Conservation (phyloP, 2,888 invertebrate genomes). For the Frankliniella fusca region DNA sequence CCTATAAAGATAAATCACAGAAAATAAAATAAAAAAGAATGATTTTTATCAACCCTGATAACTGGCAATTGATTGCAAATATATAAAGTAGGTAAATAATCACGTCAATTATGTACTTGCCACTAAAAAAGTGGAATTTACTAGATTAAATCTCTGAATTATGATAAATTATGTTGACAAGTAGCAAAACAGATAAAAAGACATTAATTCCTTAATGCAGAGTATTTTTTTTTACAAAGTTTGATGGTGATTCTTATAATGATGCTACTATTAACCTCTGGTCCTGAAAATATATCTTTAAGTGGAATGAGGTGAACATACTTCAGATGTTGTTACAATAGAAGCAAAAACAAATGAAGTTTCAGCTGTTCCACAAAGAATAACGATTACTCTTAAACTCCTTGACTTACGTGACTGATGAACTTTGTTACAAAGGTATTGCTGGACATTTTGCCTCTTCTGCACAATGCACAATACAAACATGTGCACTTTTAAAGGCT, state of each 20-base stretch:
- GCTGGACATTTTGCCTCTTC: slow-evolving; percentile 14
- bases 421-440: slow-evolving; percentile 8
- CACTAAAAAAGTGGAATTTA: slow-evolving; percentile 6
- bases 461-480: neutral
- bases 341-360: slow-evolving; percentile 16
- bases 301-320: slow-evolving; percentile 7
- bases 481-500: neutral
- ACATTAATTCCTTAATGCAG: neutral
- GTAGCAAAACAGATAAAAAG: slow-evolving; percentile 19
- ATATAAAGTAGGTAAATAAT: slow-evolving; percentile 25
- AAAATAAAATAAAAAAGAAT: slow-evolving; percentile 26
- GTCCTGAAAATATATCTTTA: slow-evolving; percentile 15
- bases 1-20: slow-evolving; percentile 21
- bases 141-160: neutral
- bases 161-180: slow-evolving; percentile 9
- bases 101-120: slow-evolving; percentile 5
- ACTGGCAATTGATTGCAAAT: slow-evolving; percentile 25
- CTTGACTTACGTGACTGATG: neutral
- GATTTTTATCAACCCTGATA: slow-evolving; percentile 21
- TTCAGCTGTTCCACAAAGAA: slow-evolving; percentile 11
- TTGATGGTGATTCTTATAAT: slow-evolving; percentile 11
- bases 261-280: slow-evolving; percentile 7
- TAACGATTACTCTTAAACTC: neutral
- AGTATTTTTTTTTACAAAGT: neutral
- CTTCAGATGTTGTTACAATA: neutral